phyloP scores from a whole-genome alignment of 2,113 vertebrate genomes.

The Carassius auratus region DNA sequence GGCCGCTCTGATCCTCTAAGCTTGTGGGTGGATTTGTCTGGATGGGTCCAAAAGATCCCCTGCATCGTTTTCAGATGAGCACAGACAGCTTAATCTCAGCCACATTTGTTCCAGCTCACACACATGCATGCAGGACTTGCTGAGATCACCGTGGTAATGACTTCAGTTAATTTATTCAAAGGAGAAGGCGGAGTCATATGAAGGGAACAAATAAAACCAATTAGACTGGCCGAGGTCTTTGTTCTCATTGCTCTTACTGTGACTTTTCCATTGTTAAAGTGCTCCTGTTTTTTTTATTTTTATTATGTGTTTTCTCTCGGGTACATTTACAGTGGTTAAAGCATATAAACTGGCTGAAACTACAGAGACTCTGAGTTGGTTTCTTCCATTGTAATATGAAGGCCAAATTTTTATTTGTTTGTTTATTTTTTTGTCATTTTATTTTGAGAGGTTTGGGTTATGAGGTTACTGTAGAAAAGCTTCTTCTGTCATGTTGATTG shows the following conservation, averaged over 20 bases:
- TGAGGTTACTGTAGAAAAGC: no score
- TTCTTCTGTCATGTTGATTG: no score
- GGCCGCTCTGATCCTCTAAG: constrained; percentile 8
- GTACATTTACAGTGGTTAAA: constrained; percentile 54
- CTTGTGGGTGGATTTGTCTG: constrained; percentile 53
- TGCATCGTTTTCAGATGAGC: constrained; percentile 54
- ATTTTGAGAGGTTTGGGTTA: no score
- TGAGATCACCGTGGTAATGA: constrained; percentile 44
- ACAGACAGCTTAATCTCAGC: constrained; percentile 51
- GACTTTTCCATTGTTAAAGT: constrained; percentile 63
- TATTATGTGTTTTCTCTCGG: constrained; percentile 59
- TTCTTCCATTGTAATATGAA: constrained; percentile 43
- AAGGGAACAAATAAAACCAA: constrained; percentile 19
- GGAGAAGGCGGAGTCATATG: constrained; percentile 4
- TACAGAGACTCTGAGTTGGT: constrained; percentile 35
- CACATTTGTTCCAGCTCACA: constrained; percentile 51
- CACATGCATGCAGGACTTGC: constrained; percentile 28
- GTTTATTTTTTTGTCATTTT: no score
- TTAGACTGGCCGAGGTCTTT: constrained; percentile 51
- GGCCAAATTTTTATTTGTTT: no score
- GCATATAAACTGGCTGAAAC: constrained; percentile 60
- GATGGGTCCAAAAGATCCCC: constrained; percentile 44
- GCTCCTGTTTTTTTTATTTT: constrained; percentile 47
- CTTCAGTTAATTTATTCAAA: constrained; percentile 55
- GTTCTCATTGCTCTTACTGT: constrained; percentile 58